A percentile compares a stretch with the other conserved stretches of the same genome.
phyloP scores from a whole-genome alignment of 2,797 vertebrate species.

The Craterocephalus amniculus region DNA sequence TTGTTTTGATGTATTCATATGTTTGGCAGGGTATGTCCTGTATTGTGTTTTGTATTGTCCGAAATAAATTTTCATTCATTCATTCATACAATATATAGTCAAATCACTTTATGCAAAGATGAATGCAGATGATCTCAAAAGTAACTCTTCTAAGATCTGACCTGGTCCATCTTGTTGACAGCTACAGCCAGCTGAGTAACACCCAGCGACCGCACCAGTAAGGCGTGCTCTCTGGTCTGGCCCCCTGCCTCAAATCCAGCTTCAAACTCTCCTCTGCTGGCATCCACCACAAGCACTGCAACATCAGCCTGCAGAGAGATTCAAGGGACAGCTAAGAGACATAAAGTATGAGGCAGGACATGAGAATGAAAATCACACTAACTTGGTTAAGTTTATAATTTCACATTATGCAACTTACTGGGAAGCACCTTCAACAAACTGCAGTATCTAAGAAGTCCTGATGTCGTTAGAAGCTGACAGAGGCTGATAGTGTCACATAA shows the following conservation, averaged over 20 bases:
- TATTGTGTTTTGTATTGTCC: too few species aligned
- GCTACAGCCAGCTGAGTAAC: constrained; percentile 97
- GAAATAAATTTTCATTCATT: too few species aligned
- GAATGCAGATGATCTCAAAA: background rate
- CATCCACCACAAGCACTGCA: constrained; percentile 94
- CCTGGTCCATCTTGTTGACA: constrained; percentile 99
- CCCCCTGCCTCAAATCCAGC: constrained; percentile 97
- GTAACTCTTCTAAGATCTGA: constrained; percentile 48
- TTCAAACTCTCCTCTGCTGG: constrained; percentile 97
- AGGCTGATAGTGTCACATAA: background rate
- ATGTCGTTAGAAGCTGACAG: background rate
- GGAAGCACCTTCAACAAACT: background rate
- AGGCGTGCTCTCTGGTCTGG: constrained; percentile 95
- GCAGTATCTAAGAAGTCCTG: background rate
- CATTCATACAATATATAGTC: background rate
- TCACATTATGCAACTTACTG: background rate
- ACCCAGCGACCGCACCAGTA: constrained; percentile 95
- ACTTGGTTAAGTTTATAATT: background rate
- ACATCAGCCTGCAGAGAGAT: constrained; percentile 89
- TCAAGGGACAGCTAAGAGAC: background rate
- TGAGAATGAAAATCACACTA: constrained; percentile 2
- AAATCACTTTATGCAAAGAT: background rate
- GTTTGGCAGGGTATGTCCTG: too few species aligned
- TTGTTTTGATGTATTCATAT: too few species aligned
- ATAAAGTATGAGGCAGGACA: background rate